A percentile compares a stretch with the other conserved stretches of the same genome.
Conservation (phyloP, 2,888 invertebrate genomes). For the Argynnis bischoffii region DNA sequence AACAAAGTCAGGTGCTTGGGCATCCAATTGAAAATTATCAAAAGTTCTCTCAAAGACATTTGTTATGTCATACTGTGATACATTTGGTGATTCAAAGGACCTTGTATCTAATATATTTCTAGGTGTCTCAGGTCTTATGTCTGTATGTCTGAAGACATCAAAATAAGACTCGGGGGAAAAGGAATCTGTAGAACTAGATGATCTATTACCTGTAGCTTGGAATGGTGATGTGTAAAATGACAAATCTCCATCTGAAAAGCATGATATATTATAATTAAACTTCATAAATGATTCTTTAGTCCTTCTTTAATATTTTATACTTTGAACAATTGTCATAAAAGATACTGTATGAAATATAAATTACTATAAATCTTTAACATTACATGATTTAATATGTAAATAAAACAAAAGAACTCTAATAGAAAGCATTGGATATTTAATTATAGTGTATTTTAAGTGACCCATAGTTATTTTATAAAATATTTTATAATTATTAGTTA, state of each 20-base stretch:
- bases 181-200: conserved; percentile 69
- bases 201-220: conserved; percentile 51
- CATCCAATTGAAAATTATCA: not conserved
- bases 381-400: no score
- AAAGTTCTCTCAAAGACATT: conserved; percentile 13
- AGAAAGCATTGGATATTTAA: no score
- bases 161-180: conserved; percentile 68
- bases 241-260: conserved; percentile 19
- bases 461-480: no score
- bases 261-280: not conserved
- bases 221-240: conserved; percentile 45
- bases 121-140: conserved; percentile 29
- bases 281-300: not conserved
- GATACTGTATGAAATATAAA: no score
- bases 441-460: no score
- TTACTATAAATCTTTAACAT: no score
- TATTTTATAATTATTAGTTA: no score
- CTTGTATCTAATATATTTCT: conserved; percentile 8
- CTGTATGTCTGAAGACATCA: conserved; percentile 42
- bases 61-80: not conserved
- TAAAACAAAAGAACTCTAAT: no score
- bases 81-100: conserved; percentile 13
- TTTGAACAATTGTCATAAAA: no score
- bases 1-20: conserved; percentile 5
- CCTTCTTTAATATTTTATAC: no score